Evolutionary conservation across 1,140 invertebrate species (phyloP), one percentile per base, ranked within the genome.

Genomic region (Drosophila prosaltans): DNA sequence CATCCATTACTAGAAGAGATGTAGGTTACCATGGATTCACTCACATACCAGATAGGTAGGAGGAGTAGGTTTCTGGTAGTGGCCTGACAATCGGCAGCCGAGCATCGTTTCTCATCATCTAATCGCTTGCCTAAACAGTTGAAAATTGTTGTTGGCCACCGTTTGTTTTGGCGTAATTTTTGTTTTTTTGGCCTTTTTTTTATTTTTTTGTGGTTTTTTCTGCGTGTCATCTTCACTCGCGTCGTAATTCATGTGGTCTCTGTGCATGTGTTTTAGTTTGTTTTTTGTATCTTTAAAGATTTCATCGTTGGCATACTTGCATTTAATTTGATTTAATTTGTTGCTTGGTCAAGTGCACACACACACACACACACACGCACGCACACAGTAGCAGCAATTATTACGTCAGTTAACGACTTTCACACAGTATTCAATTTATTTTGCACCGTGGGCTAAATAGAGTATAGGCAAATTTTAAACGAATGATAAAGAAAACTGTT

Each of bases 301-400:
- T 76, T 76, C 54, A 26, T 59, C 32, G 57, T 51, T 59, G 57
- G 57, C 57, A 59, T 59, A 59, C 60, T 62, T 41, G 41, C 41
- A 45, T 71, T 71, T 77, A 77, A 77, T 77, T 77, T 67, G 55
- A 71, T 77, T 77, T 57, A 75, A 77, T 77, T 77, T 77, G 51
- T 61, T 36, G 10, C 30, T 60, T 75, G 74, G 73, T 76, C 74
- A 77, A 77, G 74, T 77, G 74, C 67, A 65, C 24, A 61, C 11
- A 24, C 26, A 32, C 45, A 24, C 45, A 24, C 1, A 48, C 16
- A 24, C 45, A 51, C 2, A 48, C 45, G 21, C 36, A 39, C 36
- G 16, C 16, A 21, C 45, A 26, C 45, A 51, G 45, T 26, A 51
- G 45, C 45, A 48, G 16, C 39, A 61, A 61, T 61, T 61, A 43